phyloP scores from a whole-genome alignment of 2,113 vertebrate species.

The Nothocercus nigrocapillus region DNA sequence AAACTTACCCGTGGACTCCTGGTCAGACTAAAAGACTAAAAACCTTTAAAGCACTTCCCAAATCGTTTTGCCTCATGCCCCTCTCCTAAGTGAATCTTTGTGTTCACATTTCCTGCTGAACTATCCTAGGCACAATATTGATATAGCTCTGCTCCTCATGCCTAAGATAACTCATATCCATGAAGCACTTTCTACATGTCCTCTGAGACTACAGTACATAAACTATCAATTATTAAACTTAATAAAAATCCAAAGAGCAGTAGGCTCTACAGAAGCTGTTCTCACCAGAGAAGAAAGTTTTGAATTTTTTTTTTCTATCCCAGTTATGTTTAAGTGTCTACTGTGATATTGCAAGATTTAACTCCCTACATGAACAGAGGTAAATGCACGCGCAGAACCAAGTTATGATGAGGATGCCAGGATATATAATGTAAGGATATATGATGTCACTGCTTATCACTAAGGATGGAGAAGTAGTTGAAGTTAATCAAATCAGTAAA shows the following conservation, averaged over 20 bases:
- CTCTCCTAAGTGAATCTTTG: background rate
- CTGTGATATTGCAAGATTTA: background rate
- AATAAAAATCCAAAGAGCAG: background rate
- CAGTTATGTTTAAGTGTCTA: background rate
- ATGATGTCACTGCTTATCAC: background rate
- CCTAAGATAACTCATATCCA: background rate
- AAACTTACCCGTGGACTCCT: no score
- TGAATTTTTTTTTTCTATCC: background rate
- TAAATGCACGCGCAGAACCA: background rate
- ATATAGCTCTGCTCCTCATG: background rate
- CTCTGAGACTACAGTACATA: background rate
- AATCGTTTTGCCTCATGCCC: background rate
- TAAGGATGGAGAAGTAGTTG: background rate
- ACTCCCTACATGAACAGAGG: background rate
- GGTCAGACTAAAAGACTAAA: background rate
- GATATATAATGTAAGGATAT: accelerated
- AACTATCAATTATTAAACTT: conserved; percentile 19
- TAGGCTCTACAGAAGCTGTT: background rate
- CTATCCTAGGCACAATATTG: background rate
- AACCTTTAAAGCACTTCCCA: background rate
- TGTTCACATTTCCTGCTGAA: background rate
- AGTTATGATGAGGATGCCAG: background rate
- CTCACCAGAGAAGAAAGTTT: background rate
- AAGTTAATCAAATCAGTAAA: background rate
- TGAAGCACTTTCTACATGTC: background rate